phyloP scores from a whole-genome alignment of 2,113 vertebrate genomes.

The Percina caprodes region DNA sequence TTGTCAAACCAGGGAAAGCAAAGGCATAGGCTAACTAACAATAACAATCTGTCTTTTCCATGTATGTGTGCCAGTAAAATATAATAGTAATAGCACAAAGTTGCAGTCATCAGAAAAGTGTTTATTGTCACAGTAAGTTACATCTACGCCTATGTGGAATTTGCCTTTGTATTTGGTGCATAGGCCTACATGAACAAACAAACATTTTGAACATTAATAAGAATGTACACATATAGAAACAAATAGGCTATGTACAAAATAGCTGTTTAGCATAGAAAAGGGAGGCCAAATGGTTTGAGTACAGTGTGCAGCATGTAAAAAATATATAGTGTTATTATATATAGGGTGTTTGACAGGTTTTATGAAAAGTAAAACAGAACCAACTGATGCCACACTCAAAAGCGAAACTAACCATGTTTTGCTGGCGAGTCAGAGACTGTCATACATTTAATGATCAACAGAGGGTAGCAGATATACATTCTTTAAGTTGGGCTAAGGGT shows the following conservation, averaged over 20 bases:
- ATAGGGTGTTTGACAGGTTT: not conserved
- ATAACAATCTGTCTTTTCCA: not conserved
- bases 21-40: not conserved
- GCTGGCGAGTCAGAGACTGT: not conserved
- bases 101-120: not conserved
- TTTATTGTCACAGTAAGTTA: no score
- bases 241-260: no score
- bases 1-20: not conserved
- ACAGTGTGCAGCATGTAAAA: no score
- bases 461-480: conserved; percentile 63
- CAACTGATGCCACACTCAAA: conserved; percentile 87
- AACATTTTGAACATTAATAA: no score
- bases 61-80: not conserved
- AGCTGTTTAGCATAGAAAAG: no score
- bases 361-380: not conserved
- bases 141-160: no score
- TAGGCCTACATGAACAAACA: no score
- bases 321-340: no score
- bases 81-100: not conserved
- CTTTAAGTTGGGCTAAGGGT: not conserved
- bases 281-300: no score
- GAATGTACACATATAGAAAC: no score
- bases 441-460: conserved; percentile 29
- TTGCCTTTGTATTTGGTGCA: no score
- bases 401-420: conserved; percentile 46